A percentile compares a stretch with the other conserved stretches of the same genome.
Evolutionary conservation across 2,797 vertebrate genomes (phyloP).

Genomic region (Enteromius thamalakanensis): DNA sequence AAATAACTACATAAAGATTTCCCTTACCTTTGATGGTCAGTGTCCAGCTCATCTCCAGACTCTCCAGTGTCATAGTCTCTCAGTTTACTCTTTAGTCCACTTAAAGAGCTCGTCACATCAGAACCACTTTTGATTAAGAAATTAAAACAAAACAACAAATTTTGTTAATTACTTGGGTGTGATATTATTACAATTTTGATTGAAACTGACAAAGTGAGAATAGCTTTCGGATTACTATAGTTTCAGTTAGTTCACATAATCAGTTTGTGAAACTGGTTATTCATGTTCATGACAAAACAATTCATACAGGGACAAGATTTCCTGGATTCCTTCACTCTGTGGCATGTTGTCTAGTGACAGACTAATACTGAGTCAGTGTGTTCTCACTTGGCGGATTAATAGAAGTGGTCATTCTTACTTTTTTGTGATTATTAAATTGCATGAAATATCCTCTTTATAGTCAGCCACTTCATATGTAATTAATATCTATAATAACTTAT

Average conservation of each 20-base stretch:
- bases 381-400: not conserved
- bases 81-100: slow-evolving; percentile 62
- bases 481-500: not conserved
- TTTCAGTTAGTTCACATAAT: slow-evolving; percentile 6
- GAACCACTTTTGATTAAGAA: slow-evolving; percentile 29
- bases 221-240: not conserved
- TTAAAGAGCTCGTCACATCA: slow-evolving; percentile 51
- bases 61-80: slow-evolving; percentile 82
- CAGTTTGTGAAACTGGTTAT: slow-evolving; percentile 40
- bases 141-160: not conserved
- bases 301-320: slow-evolving; percentile 39
- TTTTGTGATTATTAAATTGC: not conserved
- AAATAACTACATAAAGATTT: not conserved
- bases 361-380: not conserved
- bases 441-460: not conserved
- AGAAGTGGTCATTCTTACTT: not conserved
- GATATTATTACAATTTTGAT: not conserved
- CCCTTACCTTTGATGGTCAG: slow-evolving; percentile 81
- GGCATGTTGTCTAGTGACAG: not conserved
- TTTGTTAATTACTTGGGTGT: not conserved
- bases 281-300: slow-evolving; percentile 43
- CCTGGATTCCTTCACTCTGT: slow-evolving; percentile 17
- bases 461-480: not conserved
- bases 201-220: not conserved
- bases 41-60: slow-evolving; percentile 86